These are phyloP conservation scores for Crotalus helleri DNA, from an alignment of 2,113 vertebrate species.

Conservation along the genomic window DNA sequence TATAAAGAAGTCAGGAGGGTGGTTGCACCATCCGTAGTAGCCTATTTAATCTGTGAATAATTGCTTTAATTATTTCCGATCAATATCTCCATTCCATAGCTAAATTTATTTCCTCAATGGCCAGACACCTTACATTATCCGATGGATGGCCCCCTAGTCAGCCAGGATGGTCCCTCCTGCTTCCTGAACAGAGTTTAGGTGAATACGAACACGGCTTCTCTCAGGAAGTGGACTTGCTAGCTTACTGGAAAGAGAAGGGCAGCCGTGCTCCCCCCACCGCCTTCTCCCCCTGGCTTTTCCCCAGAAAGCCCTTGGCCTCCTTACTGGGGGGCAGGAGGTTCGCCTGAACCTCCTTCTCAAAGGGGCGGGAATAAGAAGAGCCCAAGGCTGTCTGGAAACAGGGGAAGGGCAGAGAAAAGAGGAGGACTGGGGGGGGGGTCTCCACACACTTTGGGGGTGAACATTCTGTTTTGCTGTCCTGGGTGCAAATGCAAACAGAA, in stretches of 20 bases:
- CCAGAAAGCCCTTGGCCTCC: too few species aligned
- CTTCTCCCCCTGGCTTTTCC: too few species aligned
- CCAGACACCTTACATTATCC: background rate
- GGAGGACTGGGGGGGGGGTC: background rate
- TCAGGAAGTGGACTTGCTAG: too few species aligned
- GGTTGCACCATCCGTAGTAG: accelerated
- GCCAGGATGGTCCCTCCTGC: background rate
- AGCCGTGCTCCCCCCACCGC: background rate
- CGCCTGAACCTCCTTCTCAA: too few species aligned
- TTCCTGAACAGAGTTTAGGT: background rate
- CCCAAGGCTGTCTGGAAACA: background rate
- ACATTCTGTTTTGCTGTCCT: conserved; percentile 32
- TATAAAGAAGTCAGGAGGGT: background rate
- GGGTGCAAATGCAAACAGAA: conserved; percentile 41
- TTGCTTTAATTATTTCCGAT: background rate
- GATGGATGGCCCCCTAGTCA: background rate
- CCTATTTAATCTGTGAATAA: background rate
- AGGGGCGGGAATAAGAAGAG: too few species aligned
- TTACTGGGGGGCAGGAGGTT: too few species aligned
- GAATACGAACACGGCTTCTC: background rate
- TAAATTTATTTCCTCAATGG: background rate
- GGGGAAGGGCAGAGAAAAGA: background rate
- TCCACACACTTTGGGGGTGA: background rate
- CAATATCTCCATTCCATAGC: background rate
- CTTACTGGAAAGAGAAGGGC: too few species aligned